Evolutionary conservation across 2,113 vertebrate genomes (phyloP).

Genomic region (Nesogale talazaci): DNA sequence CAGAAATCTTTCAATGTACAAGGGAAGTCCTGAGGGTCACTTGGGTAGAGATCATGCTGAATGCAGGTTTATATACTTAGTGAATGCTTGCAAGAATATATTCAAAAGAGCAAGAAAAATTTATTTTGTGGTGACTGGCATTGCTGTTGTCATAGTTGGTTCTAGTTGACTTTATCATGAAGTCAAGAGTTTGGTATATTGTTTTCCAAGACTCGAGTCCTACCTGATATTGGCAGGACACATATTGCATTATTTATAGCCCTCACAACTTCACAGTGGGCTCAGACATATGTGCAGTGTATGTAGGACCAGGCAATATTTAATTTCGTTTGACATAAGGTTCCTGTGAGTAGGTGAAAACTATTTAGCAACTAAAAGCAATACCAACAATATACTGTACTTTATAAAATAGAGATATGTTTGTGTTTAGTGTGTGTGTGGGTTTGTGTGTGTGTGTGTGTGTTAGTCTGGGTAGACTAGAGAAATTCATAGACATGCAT

Average conservation of each 20-base stretch:
- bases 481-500: too few species aligned
- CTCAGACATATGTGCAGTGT: not conserved
- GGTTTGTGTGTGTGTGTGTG: not conserved
- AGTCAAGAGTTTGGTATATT: not conserved
- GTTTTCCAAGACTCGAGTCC: not conserved
- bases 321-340: not conserved
- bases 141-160: not conserved
- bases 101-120: not conserved
- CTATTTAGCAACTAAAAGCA: not conserved
- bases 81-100: not conserved
- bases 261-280: not conserved
- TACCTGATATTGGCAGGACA: not conserved
- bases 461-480: too few species aligned
- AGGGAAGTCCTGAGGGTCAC: not conserved
- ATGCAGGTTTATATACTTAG: not conserved
- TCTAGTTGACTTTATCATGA: not conserved
- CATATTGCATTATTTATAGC: not conserved
- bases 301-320: not conserved
- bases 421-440: too few species aligned
- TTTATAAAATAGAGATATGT: not conserved
- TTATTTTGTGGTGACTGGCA: not conserved
- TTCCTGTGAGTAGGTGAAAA: not conserved
- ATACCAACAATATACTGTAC: not conserved
- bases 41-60: not conserved
- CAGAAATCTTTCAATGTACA: not conserved